These are phyloP conservation scores for Drosophila nigrodunni DNA, from an alignment of 1,140 invertebrate genomes.

Conservation along the genomic window DNA sequence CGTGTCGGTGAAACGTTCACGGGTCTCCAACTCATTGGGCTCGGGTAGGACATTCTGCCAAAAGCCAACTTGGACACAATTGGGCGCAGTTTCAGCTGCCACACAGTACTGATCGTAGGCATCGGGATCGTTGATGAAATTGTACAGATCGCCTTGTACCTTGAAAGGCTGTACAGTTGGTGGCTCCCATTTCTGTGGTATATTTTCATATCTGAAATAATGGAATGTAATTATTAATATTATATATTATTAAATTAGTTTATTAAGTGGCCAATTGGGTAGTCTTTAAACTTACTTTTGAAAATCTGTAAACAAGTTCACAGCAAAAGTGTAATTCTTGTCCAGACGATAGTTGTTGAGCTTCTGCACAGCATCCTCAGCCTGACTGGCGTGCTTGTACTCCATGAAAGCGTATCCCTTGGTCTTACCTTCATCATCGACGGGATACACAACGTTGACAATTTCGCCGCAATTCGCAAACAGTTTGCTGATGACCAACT, in stretches of 20 bases:
- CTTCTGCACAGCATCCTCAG: constrained; percentile 93
- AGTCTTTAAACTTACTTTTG: constrained; percentile 89
- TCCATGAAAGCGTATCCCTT: constrained; percentile 98
- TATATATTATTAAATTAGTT: neutral
- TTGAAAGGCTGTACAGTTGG: constrained; percentile 94
- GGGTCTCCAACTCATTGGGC: constrained; percentile 92
- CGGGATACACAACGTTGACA: constrained; percentile 95
- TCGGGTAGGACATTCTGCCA: constrained; percentile 96
- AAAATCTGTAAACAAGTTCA: constrained; percentile 98
- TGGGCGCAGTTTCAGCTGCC: constrained; percentile 91
- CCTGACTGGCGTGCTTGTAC: constrained; percentile 92
- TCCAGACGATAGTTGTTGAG: constrained; percentile 98
- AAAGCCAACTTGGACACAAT: constrained; percentile 91
- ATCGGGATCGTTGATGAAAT: constrained; percentile 96
- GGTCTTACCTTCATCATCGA: constrained; percentile 92
- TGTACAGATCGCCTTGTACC: constrained; percentile 94
- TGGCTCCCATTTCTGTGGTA: constrained; percentile 96
- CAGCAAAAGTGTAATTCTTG: constrained; percentile 97
- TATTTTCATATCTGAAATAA: constrained; percentile 91
- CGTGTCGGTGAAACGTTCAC: constrained; percentile 90
- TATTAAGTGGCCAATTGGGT: neutral
- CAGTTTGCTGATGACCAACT: constrained; percentile 96
- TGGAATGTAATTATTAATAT: constrained; percentile 8
- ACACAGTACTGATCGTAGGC: constrained; percentile 98
- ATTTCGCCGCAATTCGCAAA: constrained; percentile 96